A percentile compares a stretch with the other conserved stretches of the same genome.
Evolutionary conservation across 2,888 invertebrate species (phyloP).

Genomic region (Eumerus sabulonum): DNA sequence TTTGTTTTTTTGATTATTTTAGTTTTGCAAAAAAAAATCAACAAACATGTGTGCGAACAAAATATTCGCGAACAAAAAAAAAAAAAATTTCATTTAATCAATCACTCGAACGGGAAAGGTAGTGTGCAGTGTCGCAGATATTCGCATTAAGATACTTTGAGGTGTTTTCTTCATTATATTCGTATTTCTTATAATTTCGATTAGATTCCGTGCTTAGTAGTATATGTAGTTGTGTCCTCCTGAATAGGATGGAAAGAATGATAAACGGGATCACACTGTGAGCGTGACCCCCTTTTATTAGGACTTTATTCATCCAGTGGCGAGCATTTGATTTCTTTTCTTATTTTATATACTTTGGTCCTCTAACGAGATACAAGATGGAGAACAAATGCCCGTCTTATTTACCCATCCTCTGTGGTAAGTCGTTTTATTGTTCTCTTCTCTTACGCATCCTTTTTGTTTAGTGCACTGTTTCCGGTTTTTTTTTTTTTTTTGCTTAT

Average conservation of each 20-base stretch:
- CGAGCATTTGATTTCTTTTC: slow-evolving; percentile 12
- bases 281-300: slow-evolving; percentile 56
- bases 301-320: slow-evolving; percentile 37
- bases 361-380: slow-evolving; percentile 28
- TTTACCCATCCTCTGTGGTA: slow-evolving; percentile 9
- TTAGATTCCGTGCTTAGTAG: slow-evolving; percentile 13
- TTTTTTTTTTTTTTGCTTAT: not conserved
- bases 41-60: slow-evolving; percentile 61
- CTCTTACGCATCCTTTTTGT: slow-evolving; percentile 55
- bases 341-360: too few species aligned
- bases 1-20: too few species aligned
- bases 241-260: slow-evolving; percentile 14
- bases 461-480: not conserved
- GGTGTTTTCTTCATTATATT: slow-evolving; percentile 37
- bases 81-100: slow-evolving; percentile 53
- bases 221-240: slow-evolving; percentile 33
- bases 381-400: not conserved
- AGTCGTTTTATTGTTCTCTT: not conserved
- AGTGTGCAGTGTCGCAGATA: slow-evolving; percentile 21
- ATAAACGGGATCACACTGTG: not conserved
- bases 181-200: slow-evolving; percentile 25
- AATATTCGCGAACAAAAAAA: slow-evolving; percentile 56
- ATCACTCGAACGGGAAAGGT: slow-evolving; percentile 50
- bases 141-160: slow-evolving; percentile 33
- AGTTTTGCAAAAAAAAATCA: slow-evolving; percentile 34